Conservation (phyloP, 2,797 vertebrate genomes). For the Danio tinwini region DNA sequence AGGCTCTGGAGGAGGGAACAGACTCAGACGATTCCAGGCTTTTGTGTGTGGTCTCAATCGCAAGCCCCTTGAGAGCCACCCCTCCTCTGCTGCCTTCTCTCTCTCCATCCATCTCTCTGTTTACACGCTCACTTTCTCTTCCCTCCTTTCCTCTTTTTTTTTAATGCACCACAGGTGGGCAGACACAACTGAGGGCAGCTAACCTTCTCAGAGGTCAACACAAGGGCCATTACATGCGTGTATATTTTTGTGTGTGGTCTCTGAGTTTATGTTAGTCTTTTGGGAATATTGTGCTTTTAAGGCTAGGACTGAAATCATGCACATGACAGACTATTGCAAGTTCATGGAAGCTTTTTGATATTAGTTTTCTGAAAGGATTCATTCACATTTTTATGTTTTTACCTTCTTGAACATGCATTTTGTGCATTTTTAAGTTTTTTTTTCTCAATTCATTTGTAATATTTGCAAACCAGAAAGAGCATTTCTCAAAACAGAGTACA, state of each 20-base stretch:
- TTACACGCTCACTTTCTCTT: slow-evolving; percentile 46
- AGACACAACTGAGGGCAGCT: slow-evolving; percentile 36
- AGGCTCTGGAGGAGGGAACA: slow-evolving; percentile 9
- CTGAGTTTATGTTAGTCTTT: neutral
- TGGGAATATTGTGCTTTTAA: slow-evolving; percentile 28
- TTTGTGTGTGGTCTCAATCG: slow-evolving; percentile 60
- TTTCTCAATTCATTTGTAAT: no score
- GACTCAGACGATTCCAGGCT: slow-evolving; percentile 16
- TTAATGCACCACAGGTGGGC: slow-evolving; percentile 58
- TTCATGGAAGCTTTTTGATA: no score
- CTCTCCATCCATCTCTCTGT: slow-evolving; percentile 43
- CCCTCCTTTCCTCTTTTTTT: slow-evolving; percentile 46
- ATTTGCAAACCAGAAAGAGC: no score
- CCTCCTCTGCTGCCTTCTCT: slow-evolving; percentile 31
- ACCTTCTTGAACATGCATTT: no score
- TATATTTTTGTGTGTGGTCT: slow-evolving; percentile 44
- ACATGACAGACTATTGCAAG: no score
- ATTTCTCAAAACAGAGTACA: no score
- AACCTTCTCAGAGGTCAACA: slow-evolving; percentile 18
- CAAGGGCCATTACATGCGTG: slow-evolving; percentile 6
- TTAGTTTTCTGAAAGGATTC: no score
- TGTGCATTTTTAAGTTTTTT: no score
- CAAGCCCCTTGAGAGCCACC: slow-evolving; percentile 47
- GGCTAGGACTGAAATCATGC: neutral
- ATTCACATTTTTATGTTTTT: no score